These are phyloP conservation scores for Pipa parva DNA, from an alignment of 2,113 vertebrate genomes.

Conservation along the genomic window DNA sequence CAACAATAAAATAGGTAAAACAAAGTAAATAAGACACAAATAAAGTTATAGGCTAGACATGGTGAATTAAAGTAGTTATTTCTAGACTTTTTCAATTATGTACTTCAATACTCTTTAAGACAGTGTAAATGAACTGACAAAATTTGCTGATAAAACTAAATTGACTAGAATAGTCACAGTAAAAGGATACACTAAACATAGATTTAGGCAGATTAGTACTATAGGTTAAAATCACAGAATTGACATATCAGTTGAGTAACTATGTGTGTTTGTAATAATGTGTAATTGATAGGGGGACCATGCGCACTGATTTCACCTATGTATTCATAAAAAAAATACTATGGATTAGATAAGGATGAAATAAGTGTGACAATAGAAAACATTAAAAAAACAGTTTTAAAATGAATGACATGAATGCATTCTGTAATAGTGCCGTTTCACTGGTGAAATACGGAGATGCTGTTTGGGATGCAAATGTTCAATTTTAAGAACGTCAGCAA, in stretches of 20 bases:
- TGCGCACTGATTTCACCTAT: no score
- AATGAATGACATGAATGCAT: not conserved
- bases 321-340: no score
- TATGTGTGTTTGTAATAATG: conserved; percentile 21
- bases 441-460: no score
- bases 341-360: not conserved
- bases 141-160: conserved; percentile 41
- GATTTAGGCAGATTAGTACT: conserved; percentile 35
- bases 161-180: conserved; percentile 35
- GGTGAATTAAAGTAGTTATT: conserved; percentile 23
- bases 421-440: not conserved
- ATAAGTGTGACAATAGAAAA: not conserved
- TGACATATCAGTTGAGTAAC: conserved; percentile 29
- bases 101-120: conserved; percentile 38
- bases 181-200: conserved; percentile 34
- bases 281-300: conserved; percentile 11
- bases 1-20: conserved; percentile 14
- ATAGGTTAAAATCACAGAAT: conserved; percentile 37
- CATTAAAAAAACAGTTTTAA: not conserved
- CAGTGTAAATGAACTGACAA: conserved; percentile 40
- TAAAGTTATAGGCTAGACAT: conserved; percentile 10
- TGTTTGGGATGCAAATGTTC: no score
- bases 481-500: no score
- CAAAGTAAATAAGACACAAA: conserved; percentile 2
- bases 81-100: conserved; percentile 39